Base-by-base conservation (phyloP, 2,113 vertebrate species). In the Odocoileus hemionus region DNA sequence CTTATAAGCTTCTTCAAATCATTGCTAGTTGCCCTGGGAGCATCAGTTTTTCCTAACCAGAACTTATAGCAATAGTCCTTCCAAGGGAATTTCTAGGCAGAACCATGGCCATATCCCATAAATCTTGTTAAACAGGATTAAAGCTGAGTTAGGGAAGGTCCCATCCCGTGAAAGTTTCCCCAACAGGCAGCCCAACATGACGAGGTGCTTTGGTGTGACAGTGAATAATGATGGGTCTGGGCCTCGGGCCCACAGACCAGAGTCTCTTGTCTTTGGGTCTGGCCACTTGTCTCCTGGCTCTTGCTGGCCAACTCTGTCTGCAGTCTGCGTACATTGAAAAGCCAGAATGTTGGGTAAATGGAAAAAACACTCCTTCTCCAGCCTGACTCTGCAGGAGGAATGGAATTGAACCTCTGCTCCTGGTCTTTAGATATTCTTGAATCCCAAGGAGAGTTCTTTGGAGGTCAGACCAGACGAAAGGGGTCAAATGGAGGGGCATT, bases 281-380 rank as follows among this genome's bases (percentile, higher is more conserved):
- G 89, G 57, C 64, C 55, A 12, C 28, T 45, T 6, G 2, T 88
- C 76, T 94, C 79, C 58, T 39, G n/a, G 64, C 87, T 86, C 23
- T 4, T 25, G 60, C 80, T 25, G 50, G 50, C 95, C 55, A 57
- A 30, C 87, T 93, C 19, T 54, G 91, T 87, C 97, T 95, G 88
- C 52, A 94, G 61, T 64, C 1, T 43, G 36, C 16, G 6, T 58
- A 87, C 93, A 85, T 36, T 61, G 96, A 85, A 98, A 96, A 96
- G 96, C 57, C 94, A 97, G 95, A 90, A 58, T 86, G 74, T 58
- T 91, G 67, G 45, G 36, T 60, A 92, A 96, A 96, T 97, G 96
- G 85, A 47, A 94, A 98, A 97, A 97, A 90, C 90, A 92, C 25
- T 84, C 80, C 60, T 19, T 60, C 78, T 94, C 57, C 79, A 83